Base-by-base conservation (phyloP, 2,797 vertebrate genomes). In the Cyclopterus lumpus region DNA sequence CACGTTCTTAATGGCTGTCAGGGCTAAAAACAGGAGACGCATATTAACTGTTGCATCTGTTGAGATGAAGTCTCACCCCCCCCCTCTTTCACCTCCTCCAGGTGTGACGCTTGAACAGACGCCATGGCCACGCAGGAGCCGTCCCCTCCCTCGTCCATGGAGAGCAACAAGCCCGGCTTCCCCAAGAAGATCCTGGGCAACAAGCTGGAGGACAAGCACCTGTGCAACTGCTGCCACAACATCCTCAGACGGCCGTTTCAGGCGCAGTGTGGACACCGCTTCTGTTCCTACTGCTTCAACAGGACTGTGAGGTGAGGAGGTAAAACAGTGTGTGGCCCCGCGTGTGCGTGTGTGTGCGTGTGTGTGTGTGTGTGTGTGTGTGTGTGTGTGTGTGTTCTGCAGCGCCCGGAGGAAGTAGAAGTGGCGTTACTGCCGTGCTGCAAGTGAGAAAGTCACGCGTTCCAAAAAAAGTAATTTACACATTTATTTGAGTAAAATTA, bases 231-330 rank as follows among this genome's bases (percentile, higher is more conserved):
- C 63, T 99, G 97, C 71, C 94, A 92, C 87, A 97, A 97, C 42
- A 96, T 99, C 2, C 83, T 99, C 22, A 86, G 97, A 64, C 92
- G 96, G 62, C 97, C 97, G 0, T 95, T 96, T 66, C 97, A 99
- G 81, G 97, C 97, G 0, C 97, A 97, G 95, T 99, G 97, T 0
- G 97, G 97, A 48, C 97, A 99, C 73, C 97, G 97, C 67, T 99
- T 97, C 94, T 99, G 97, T 58, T 97, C 95, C 51, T 96, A 91
- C 73, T 99, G 97, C 71, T 94, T 97, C 81, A 96, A 93, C 89
- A 94, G 93, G 89, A 95, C 97, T 12, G 95, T 99, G 69, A 97
- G 97, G 97, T 98, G 82, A 90, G 86, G n/a, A 58, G 55, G 30
- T 51, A 24, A 22, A 12, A 12, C n/a, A 4, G 48, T 46, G 42